Conservation (phyloP, 2,888 invertebrate species). For the Altica lythri region DNA sequence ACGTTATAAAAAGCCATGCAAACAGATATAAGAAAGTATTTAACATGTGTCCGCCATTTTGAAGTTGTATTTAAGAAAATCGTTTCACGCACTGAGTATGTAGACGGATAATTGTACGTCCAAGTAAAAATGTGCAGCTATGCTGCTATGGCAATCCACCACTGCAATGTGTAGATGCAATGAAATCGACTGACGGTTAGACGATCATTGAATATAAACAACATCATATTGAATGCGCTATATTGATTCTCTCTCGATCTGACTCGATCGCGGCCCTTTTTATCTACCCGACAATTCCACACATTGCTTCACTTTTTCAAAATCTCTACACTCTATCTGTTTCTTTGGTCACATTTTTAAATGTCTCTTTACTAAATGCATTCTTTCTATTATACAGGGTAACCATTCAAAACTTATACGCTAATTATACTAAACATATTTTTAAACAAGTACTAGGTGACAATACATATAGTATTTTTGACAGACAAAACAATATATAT, state of each 20-base stretch:
- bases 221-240: constrained; percentile 37
- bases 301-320: constrained; percentile 34
- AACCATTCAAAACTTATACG: too few species aligned
- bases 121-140: constrained; percentile 49
- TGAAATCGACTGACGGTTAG: constrained; percentile 46
- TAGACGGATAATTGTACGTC: constrained; percentile 48
- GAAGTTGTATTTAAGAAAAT: constrained; percentile 47
- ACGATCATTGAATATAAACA: constrained; percentile 44
- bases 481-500: too few species aligned
- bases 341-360: constrained; percentile 27
- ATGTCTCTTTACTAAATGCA: constrained; percentile 15
- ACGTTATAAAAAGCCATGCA: constrained; percentile 40
- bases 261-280: constrained; percentile 39
- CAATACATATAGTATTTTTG: too few species aligned
- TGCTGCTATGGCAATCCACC: constrained; percentile 48
- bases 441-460: too few species aligned
- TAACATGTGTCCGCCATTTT: constrained; percentile 47
- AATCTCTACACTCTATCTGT: constrained; percentile 28
- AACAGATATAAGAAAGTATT: constrained; percentile 44
- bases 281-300: constrained; percentile 36
- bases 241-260: constrained; percentile 37
- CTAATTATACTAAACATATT: too few species aligned
- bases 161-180: constrained; percentile 38
- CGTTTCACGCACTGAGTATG: constrained; percentile 46
- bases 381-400: constrained; percentile 15